Evolutionary conservation across 1,140 invertebrate species (phyloP), one percentile per base, ranked within the genome.

Genomic region (Augochlora pura): DNA sequence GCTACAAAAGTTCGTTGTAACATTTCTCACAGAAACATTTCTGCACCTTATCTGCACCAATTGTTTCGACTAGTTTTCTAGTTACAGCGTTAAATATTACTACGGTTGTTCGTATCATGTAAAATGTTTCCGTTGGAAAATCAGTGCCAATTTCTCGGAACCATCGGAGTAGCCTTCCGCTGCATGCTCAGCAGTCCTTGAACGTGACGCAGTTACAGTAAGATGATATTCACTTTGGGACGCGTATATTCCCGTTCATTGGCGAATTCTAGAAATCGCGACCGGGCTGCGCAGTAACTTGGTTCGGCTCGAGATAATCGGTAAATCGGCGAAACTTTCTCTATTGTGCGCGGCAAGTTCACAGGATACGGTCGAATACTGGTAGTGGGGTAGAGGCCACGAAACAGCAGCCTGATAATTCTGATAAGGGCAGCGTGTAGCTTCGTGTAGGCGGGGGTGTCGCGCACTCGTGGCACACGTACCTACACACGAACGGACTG

Each of bases 391-490:
- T 18, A 63, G 49, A 66, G 66, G 39, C 60, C 69, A 69, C 72
- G 84, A 83, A 86, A 83, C 73, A 70, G 68, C 60, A 57, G 54
- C 52, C 84, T 80, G 85, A 86, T 86, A 83, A 86, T 83, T 83
- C 77, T 86, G 85, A 86, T 86, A 86, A 86, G 84, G 62, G 62
- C 72, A 46, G n/a, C 59, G 73, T 74, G 64, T 57, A 79, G 32
- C 39, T n/a, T 25, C 27, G 67, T 80, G 79, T 4, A 16, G 64
- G 74, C n/a, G 54, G 52, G 54, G 60, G 73, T 42, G 66, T 57
- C 52, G 9, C 18, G 25, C 46, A 2, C 39, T 39, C 64, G 60
- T 42, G 63, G 68, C 69, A 65, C 83, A 84, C 76, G 52, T 74
- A 69, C 32, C 32, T 39, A 75, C 49, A 52, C 54, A 76, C 52